Evolutionary conservation across 2,797 vertebrate species (phyloP), one percentile per base, ranked within the genome.

Genomic region (Enteromius trimaculatus): DNA sequence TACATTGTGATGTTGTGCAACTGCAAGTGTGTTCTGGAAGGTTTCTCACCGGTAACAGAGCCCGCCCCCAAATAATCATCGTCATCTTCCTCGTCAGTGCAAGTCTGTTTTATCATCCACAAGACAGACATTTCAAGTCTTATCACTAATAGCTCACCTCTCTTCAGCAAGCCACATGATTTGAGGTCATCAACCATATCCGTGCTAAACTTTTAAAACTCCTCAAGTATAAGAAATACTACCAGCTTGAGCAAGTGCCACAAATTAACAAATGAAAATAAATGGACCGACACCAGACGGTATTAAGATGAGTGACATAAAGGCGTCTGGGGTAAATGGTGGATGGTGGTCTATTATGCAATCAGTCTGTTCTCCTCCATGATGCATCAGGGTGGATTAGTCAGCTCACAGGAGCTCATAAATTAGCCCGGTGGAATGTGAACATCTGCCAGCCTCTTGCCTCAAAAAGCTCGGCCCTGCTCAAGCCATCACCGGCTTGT

Each of bases 351-450:
- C 86, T 89, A 51, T 65, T 86, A 84, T n/a, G 82, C 78, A 86
- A 86, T 83, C 65, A 47, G 70, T 70, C 84, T 71, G 64, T 70
- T 80, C 81, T 87, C n/a, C 83, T 77, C 49, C 75, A 81, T 86
- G 68, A 84, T 79, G 75, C 62, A 85, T 87, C 83, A 86, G 81
- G 80, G 82, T 81, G 51, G 85, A 88, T 89, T 88, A 88, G 83
- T 85, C 82, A 81, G 80, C 34, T 87, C 66, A 31, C 84, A 74
- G 62, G 79, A 85, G 81, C 86, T 86, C 87, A 9, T 88, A 88
- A 89, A 90, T 85, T 77, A 83, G 44, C 31, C 37, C 44, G 74
- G 51, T 62, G 78, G 86, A 87, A 87, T 86, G 85, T 81, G 66
- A 84, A 29, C 17, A 77, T 65, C 65, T 80, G 80, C 53, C 60